Base-by-base conservation (phyloP, 2,888 invertebrate species). In the Nowickia ferox region DNA sequence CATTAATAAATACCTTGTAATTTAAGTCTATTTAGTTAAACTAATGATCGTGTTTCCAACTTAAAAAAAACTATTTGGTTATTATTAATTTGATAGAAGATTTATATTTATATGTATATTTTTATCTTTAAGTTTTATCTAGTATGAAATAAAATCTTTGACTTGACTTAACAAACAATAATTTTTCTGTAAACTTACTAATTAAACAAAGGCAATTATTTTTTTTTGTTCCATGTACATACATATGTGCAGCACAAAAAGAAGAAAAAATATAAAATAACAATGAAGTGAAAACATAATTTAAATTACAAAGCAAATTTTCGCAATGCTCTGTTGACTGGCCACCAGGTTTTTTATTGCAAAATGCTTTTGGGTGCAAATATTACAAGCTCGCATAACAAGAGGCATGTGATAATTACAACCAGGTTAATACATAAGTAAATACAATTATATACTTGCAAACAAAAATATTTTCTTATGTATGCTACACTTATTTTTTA, bases 251-350 rank as follows among this genome's bases (percentile, higher is more conserved):
- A 65, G 30, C 8, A 63, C 19, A 59, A 76, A 71, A 59, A 51
- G 30, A 74, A 40, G 10, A 40, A 74, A 38, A 61, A 30, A 78
- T 9, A 48, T 1, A 44, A 44, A 46, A 59, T 53, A 81, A 72
- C 68, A 76, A 69, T 68, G n/a, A 66, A 76, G 81, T 81, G 84
- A 75, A 81, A 84, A 82, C 79, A 87, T 79, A 87, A 82, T 79
- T 71, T 79, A 82, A 84, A 87, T 84, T 81, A 61, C 53, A 81
- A 77, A 81, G 72, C 40, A 81, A 79, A 57, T 74, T 40, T 84
- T 84, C 63, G 77, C 53, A 80, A 81, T 81, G 86, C 88, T 88
- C 88, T 76, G 87, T 57, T 83, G 86, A 65, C 74, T 85, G 87
- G 71, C 87, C 87, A 87, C 84, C 88, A 81, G 81, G 78, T 65